Conservation (phyloP, 2,113 vertebrate genomes). For the Hipposideros armiger region DNA sequence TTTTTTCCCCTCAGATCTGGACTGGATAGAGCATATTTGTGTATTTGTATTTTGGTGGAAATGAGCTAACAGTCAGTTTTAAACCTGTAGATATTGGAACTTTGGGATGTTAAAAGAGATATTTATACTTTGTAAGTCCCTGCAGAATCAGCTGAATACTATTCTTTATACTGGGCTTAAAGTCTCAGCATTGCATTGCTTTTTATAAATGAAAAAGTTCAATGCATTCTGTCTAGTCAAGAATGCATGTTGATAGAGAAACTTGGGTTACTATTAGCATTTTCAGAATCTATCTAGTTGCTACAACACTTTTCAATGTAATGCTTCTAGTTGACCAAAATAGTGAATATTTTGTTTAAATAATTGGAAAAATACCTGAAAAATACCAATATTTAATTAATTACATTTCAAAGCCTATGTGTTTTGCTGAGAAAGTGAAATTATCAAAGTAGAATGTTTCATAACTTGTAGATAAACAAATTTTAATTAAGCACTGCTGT, state of each 20-base stretch:
- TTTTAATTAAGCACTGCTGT: not conserved
- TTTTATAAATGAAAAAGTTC: conserved; percentile 15
- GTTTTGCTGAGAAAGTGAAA: conserved; percentile 38
- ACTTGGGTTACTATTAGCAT: not conserved
- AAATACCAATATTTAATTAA: not conserved
- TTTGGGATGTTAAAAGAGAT: conserved; percentile 24
- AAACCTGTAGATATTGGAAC: not conserved
- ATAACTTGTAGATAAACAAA: not conserved
- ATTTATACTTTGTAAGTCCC: not conserved
- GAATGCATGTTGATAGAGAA: not conserved
- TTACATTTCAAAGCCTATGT: conserved; percentile 31
- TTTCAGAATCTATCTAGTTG: conserved; percentile 12
- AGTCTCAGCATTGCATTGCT: not conserved
- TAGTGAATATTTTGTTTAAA: conserved; percentile 50
- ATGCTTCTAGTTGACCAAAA: conserved; percentile 18
- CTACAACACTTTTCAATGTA: not conserved
- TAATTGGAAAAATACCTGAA: conserved; percentile 35
- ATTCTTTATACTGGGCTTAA: conserved; percentile 6
- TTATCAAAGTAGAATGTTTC: not conserved
- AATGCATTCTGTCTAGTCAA: not conserved
- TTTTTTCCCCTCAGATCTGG: not conserved
- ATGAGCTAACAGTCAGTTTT: not conserved
- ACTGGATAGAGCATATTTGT: no score
- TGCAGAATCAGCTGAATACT: not conserved
- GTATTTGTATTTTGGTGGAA: not conserved